phyloP scores from a whole-genome alignment of 1,140 invertebrate species.

The Drosophila sechellia region DNA sequence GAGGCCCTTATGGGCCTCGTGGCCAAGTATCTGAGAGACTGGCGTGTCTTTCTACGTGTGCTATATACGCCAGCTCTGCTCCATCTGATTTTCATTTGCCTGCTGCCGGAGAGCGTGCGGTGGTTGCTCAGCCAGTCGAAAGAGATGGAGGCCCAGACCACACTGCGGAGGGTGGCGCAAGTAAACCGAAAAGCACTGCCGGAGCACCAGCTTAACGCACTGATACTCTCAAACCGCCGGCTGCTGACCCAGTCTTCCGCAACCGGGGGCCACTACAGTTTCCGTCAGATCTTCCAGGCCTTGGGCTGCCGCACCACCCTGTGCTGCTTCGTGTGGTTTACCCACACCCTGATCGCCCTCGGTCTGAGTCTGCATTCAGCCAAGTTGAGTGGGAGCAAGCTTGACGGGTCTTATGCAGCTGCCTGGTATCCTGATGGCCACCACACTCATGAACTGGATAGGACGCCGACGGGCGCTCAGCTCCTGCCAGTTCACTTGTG shows the following conservation, averaged over 20 bases:
- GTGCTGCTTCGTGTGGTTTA: conserved; percentile 89
- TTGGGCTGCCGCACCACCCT: conserved; percentile 87
- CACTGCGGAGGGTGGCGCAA: conserved; percentile 87
- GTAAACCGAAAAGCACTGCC: conserved; percentile 88
- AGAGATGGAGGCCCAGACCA: conserved; percentile 87
- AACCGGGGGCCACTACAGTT: conserved; percentile 80
- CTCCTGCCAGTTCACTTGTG: conserved; percentile 85
- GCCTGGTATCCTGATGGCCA: conserved; percentile 88
- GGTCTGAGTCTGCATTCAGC: conserved; percentile 91
- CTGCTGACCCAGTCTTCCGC: conserved; percentile 34
- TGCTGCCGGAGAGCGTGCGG: conserved; percentile 88
- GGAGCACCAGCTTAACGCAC: conserved; percentile 85
- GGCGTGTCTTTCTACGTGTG: conserved; percentile 88
- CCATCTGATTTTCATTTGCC: conserved; percentile 86
- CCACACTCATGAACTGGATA: conserved; percentile 87
- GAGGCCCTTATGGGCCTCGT: conserved; percentile 88
- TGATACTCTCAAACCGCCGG: conserved; percentile 69
- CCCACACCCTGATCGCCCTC: conserved; percentile 90
- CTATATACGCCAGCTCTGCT: conserved; percentile 89
- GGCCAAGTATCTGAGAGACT: conserved; percentile 89
- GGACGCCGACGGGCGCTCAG: conserved; percentile 86
- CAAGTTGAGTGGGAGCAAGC: conserved; percentile 88
- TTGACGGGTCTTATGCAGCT: conserved; percentile 89
- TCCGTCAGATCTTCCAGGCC: conserved; percentile 80
- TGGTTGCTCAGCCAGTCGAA: conserved; percentile 90